These are phyloP conservation scores for Trinectes maculatus DNA, from an alignment of 2,113 vertebrate genomes.

Conservation along the genomic window DNA sequence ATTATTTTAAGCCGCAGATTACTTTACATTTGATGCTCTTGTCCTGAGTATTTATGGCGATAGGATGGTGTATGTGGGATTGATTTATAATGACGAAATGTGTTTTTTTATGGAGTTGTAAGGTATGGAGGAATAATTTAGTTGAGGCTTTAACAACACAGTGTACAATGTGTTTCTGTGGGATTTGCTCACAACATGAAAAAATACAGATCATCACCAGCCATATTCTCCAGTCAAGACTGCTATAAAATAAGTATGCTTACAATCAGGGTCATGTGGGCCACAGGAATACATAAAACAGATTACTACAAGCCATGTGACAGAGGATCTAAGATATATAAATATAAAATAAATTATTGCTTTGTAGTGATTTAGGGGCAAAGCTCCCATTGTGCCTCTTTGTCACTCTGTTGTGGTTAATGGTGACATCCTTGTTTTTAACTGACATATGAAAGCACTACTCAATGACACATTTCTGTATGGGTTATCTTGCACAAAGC, in stretches of 20 bases:
- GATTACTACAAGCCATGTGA: neutral
- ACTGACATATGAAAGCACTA: constrained; percentile 3
- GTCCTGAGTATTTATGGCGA: neutral
- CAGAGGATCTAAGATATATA: neutral
- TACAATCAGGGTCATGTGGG: neutral
- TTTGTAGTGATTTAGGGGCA: neutral
- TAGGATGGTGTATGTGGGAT: neutral
- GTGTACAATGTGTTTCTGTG: neutral
- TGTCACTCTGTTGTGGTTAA: neutral
- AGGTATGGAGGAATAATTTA: neutral
- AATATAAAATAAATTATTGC: neutral
- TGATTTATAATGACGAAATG: neutral
- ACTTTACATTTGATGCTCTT: constrained; percentile 1
- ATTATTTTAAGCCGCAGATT: neutral
- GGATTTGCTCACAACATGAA: constrained; percentile 17
- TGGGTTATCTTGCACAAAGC: constrained; percentile 11
- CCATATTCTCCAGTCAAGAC: constrained; percentile 7
- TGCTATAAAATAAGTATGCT: neutral
- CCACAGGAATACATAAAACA: neutral
- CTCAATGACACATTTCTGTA: neutral
- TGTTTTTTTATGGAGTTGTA: neutral
- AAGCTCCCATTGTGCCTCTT: neutral
- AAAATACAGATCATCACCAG: neutral
- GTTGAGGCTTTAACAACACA: neutral
- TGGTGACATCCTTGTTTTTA: neutral